Evolutionary conservation across 2,888 invertebrate genomes (phyloP).

Genomic region (Sesamia inferens): DNA sequence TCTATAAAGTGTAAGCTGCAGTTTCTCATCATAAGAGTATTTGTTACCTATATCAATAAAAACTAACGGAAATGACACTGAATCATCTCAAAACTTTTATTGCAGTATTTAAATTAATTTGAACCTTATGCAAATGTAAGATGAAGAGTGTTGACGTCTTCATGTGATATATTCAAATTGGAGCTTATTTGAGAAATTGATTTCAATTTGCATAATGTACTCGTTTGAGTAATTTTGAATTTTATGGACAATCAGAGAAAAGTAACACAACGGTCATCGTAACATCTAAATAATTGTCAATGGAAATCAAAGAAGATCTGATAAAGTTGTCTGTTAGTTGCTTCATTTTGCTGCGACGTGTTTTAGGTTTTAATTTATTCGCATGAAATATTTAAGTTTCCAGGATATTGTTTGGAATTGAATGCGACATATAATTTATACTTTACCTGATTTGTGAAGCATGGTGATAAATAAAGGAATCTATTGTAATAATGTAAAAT

Average conservation of each 20-base stretch:
- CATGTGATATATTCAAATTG: slow-evolving; percentile 66
- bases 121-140: slow-evolving; percentile 47
- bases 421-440: slow-evolving; percentile 19
- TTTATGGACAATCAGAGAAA: slow-evolving; percentile 78
- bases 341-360: background rate
- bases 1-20: slow-evolving; percentile 37
- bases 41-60: slow-evolving; percentile 66
- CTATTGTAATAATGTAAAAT: slow-evolving; percentile 68
- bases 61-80: slow-evolving; percentile 67
- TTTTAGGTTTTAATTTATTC: slow-evolving; percentile 1
- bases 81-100: slow-evolving; percentile 65
- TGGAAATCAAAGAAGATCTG: slow-evolving; percentile 44
- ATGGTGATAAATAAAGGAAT: slow-evolving; percentile 53
- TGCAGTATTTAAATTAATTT: slow-evolving; percentile 58
- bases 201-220: slow-evolving; percentile 80
- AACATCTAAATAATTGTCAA: slow-evolving; percentile 63
- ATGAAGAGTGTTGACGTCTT: slow-evolving; percentile 52
- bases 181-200: slow-evolving; percentile 66
- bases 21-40: slow-evolving; percentile 45
- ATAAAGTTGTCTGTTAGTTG: background rate
- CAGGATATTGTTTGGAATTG: slow-evolving; percentile 10
- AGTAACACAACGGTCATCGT: slow-evolving; percentile 61
- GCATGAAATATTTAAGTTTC: background rate
- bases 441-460: slow-evolving; percentile 36
- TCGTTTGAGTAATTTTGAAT: slow-evolving; percentile 79